A percentile compares a stretch with the other conserved stretches of the same genome.
These are phyloP conservation scores for Columba livia DNA, from an alignment of 2,113 vertebrate species.

Conservation along the genomic window DNA sequence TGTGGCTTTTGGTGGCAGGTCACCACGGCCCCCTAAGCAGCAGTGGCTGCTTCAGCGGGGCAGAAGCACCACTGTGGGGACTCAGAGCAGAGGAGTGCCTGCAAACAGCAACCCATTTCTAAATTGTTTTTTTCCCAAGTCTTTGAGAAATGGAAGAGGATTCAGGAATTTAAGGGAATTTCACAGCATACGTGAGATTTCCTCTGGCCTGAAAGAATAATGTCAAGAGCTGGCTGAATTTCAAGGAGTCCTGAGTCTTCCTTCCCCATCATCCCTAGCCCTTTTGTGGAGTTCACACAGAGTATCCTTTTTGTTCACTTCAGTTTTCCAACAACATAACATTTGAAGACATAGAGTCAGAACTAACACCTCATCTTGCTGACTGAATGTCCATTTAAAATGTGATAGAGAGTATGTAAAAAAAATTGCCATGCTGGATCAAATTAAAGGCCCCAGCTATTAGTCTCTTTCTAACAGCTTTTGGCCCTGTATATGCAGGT, in stretches of 20 bases:
- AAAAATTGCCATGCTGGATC: not conserved
- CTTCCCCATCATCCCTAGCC: not conserved
- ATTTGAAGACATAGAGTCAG: not conserved
- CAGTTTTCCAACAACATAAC: not conserved
- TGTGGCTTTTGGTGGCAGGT: not conserved
- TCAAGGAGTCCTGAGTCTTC: not conserved
- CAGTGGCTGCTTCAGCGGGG: not conserved
- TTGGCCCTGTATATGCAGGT: not conserved
- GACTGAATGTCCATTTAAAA: not conserved
- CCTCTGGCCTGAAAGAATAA: not conserved
- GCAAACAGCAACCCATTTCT: not conserved
- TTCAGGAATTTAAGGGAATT: not conserved
- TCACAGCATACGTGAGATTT: not conserved
- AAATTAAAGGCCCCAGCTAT: not conserved
- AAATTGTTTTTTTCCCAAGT: not conserved
- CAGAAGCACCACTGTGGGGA: not conserved
- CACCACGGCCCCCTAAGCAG: accelerated
- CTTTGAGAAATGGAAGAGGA: not conserved
- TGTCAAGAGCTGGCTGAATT: not conserved
- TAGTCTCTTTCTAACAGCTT: not conserved
- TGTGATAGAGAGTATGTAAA: not conserved
- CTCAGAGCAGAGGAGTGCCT: not conserved
- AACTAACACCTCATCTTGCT: not conserved
- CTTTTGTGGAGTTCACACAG: not conserved
- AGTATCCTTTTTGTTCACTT: not conserved